Base-by-base conservation (phyloP, 2,888 invertebrate genomes). In the Zaprionus lineosus region DNA sequence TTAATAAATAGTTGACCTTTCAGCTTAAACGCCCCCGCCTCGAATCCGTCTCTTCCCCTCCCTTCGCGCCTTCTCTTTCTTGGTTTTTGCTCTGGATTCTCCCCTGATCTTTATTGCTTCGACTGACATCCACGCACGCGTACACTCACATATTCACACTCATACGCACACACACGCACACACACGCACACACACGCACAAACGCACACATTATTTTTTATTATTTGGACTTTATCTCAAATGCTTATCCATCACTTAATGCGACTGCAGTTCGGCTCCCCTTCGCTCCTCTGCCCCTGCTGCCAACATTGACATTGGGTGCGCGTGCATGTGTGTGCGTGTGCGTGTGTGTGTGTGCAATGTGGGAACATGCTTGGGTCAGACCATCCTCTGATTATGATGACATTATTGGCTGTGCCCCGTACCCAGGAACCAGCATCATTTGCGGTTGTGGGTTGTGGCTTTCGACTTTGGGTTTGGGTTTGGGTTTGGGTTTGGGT, bases 171-270 rank as follows among this genome's bases (percentile, higher is more conserved):
- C n/a, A n/a, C n/a, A n/a, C n/a, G n/a, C n/a, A n/a, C n/a, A n/a
- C n/a, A 50, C 60, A 64, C 55, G 47, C 36, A 51, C 55, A 59
- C 65, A 68, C 68, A 69, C 68, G 69, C 68, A 64, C 65, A 66
- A 36, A 53, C 48, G 48, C 39, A 50, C 70, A 41, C 69, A 74
- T 82, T 63, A 79, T 73, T 73, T 81, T 81, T 81, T 78, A 82
- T 79, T 81, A 77, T 81, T 81, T 81, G 79, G 82, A 81, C 82
- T 82, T 64, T 70, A 82, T 82, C 67, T 63, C 60, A 52, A 60
- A 73, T 77, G 75, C 75, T 79, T 70, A 78, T 78, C 77, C 75
- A 67, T 55, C 69, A 62, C 59, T 72, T 72, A 74, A 74, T 61
- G 56, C 61, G 7, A 14, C 36, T 9, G 8, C 8, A 28, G n/a